phyloP scores from a whole-genome alignment of 2,797 vertebrate species.

The Coluber constrictor region DNA sequence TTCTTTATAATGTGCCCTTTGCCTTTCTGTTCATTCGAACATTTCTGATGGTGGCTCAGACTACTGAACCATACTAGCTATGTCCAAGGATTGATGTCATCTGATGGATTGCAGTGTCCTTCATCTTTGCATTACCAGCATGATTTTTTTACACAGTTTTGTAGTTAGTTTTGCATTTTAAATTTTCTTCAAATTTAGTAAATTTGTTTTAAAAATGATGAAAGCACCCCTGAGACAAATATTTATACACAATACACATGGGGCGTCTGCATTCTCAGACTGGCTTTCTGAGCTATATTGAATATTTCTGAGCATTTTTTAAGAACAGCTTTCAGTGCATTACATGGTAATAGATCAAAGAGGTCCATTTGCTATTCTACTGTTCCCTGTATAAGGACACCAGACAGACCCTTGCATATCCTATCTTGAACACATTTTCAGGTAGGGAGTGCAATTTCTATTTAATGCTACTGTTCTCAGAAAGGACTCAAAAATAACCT shows the following conservation, averaged over 20 bases:
- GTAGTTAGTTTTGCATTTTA: not conserved
- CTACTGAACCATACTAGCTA: not conserved
- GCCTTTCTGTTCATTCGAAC: not conserved
- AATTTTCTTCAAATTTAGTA: not conserved
- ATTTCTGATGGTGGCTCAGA: not conserved
- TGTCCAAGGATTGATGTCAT: not conserved
- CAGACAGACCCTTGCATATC: not conserved
- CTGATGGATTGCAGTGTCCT: not conserved
- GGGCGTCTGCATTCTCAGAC: not conserved
- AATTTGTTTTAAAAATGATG: not conserved
- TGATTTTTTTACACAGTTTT: not conserved
- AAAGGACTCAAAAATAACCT: not conserved
- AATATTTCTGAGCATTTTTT: not conserved
- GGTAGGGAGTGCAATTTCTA: not conserved
- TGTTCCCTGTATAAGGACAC: not conserved
- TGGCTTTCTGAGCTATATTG: not conserved
- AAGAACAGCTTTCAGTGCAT: not conserved
- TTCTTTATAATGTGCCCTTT: not conserved
- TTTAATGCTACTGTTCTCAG: not conserved
- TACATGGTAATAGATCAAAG: not conserved
- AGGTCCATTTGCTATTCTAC: not conserved
- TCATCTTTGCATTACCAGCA: not conserved
- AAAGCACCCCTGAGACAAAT: not conserved
- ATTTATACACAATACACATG: not conserved
- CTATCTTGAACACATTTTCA: not conserved